Conservation (phyloP, 2,888 invertebrate genomes). For the Choreutis nemorana region DNA sequence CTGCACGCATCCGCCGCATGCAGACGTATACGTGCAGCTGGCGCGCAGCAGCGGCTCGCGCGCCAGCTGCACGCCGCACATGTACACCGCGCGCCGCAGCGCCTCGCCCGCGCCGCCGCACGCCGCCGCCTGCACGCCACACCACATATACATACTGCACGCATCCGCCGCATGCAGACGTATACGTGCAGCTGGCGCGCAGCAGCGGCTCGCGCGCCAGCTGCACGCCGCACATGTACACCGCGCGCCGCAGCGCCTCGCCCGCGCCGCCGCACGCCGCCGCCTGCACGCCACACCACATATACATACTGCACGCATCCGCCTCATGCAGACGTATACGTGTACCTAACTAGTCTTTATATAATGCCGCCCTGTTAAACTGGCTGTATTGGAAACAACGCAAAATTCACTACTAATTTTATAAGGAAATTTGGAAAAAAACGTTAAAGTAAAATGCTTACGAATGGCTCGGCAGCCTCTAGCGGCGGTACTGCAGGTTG, state of each 20-base stretch:
- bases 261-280: constrained; percentile 63
- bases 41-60: constrained; percentile 89
- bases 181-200: too few relatives aligned
- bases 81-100: constrained; percentile 88
- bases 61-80: constrained; percentile 94
- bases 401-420: too few relatives aligned
- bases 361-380: too few relatives aligned
- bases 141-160: not conserved
- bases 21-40: too few relatives aligned
- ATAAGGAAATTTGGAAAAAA: too few relatives aligned
- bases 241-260: constrained; percentile 88
- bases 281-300: constrained; percentile 17
- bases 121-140: constrained; percentile 21
- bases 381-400: too few relatives aligned
- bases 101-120: constrained; percentile 76
- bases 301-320: not conserved
- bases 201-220: constrained; percentile 91
- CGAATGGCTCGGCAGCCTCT: constrained; percentile 82
- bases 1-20: not conserved
- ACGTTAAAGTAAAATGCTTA: constrained; percentile 55
- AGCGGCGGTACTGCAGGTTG: constrained; percentile 87
- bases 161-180: too few relatives aligned
- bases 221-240: constrained; percentile 95
- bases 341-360: too few relatives aligned
- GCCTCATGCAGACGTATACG: too few relatives aligned